Conservation (phyloP, 53 echinoderm and acorn worm species). For the Temnopleurus reevesii region DNA sequence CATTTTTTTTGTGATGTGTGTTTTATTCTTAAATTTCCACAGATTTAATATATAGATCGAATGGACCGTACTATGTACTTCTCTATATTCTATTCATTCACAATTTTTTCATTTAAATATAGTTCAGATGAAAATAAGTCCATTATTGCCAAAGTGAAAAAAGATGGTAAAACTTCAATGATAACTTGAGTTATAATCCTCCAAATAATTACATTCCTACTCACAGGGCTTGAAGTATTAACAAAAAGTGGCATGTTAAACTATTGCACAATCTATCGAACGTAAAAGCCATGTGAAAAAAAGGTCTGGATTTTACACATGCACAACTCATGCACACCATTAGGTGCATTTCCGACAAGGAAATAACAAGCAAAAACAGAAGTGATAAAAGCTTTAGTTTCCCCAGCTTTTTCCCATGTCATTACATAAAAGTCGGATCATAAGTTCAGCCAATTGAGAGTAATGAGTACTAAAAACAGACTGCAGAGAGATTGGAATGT, state of each 20-base stretch:
- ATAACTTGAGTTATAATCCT: too few species aligned
- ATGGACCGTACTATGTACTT: neutral
- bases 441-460: neutral
- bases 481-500: neutral
- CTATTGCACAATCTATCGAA: neutral
- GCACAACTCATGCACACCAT: neutral
- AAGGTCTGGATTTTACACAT: neutral
- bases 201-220: too few species aligned
- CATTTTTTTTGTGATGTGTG: too few species aligned
- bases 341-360: neutral
- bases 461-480: neutral
- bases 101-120: too few species aligned
- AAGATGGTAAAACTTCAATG: too few species aligned
- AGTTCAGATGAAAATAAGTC: too few species aligned
- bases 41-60: too few species aligned
- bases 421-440: slow-evolving; percentile 3
- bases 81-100: neutral
- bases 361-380: slow-evolving; percentile 13
- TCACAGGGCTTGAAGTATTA: too few species aligned
- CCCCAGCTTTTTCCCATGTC: neutral
- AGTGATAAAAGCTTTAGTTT: neutral
- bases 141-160: too few species aligned
- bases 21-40: too few species aligned
- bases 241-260: neutral
- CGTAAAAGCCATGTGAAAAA: neutral